Conservation (phyloP, 2,113 vertebrate genomes). For the Clarias gariepinus region DNA sequence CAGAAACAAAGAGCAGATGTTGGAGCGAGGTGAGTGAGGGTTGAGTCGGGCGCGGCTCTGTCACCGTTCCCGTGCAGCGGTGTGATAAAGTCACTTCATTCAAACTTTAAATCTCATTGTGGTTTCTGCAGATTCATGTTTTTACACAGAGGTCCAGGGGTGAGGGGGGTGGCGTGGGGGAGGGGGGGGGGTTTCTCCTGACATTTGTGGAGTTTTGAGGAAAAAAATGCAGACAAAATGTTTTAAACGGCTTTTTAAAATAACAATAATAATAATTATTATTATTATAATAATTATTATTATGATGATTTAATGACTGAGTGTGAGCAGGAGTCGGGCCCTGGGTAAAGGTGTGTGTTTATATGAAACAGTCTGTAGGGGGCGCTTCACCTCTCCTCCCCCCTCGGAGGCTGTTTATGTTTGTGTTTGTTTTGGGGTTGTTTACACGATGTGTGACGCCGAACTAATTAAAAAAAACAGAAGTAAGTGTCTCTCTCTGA, state of each 20-base stretch:
- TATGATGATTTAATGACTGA: background rate
- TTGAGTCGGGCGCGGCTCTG: slow-evolving; percentile 11
- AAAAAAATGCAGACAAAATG: too few species aligned
- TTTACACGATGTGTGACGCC: background rate
- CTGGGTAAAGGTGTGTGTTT: background rate
- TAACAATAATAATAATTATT: background rate
- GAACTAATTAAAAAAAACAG: background rate
- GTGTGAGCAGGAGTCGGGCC: background rate
- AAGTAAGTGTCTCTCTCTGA: background rate
- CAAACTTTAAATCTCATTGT: background rate
- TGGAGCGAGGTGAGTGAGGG: slow-evolving; percentile 55
- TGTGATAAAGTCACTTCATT: background rate
- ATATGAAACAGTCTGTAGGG: too few species aligned
- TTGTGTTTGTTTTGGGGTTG: background rate
- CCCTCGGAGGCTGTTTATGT: background rate
- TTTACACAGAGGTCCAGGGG: background rate
- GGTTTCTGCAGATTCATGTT: background rate
- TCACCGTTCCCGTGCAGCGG: too few species aligned
- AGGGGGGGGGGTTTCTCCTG: too few species aligned
- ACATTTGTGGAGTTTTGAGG: too few species aligned
- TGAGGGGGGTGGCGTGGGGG: too few species aligned
- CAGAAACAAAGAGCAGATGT: slow-evolving; percentile 43
- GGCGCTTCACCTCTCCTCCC: background rate
- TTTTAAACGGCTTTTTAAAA: background rate
- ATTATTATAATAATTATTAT: too few species aligned